Evolutionary conservation across 2,888 invertebrate genomes (phyloP).

Genomic region (Euzophera pinguis): DNA sequence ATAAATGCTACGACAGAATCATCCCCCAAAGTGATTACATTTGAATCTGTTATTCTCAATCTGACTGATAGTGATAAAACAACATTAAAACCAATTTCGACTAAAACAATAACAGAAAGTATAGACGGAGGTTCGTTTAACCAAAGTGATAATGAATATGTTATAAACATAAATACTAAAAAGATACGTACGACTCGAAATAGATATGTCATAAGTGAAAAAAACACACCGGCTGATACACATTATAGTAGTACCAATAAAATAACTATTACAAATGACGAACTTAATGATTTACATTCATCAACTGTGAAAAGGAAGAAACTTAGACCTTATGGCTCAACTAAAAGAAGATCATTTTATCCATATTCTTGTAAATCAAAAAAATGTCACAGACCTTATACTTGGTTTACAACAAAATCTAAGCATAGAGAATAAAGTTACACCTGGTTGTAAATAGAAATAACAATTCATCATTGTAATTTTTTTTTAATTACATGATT

Average conservation of each 20-base stretch:
- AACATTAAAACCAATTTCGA: not conserved
- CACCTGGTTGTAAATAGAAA: not conserved
- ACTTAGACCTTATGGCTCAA: not conserved
- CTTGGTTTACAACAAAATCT: conserved; percentile 15
- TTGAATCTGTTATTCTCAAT: not conserved
- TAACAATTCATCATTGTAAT: too few species aligned
- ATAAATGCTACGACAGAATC: not conserved
- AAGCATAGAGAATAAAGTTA: conserved; percentile 9
- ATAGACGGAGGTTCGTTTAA: not conserved
- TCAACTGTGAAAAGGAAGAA: not conserved
- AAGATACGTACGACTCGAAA: conserved; percentile 1
- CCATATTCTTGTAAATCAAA: conserved; percentile 22
- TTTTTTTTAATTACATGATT: too few species aligned
- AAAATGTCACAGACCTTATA: conserved; percentile 32
- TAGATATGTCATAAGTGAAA: conserved; percentile 16
- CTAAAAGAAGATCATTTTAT: conserved; percentile 21
- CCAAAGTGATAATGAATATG: not conserved
- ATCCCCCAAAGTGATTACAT: too few species aligned
- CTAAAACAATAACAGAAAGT: not conserved
- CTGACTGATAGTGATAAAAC: not conserved
- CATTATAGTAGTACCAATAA: not conserved
- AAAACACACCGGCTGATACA: not conserved
- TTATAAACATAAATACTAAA: not conserved
- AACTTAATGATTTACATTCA: not conserved
- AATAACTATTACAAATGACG: not conserved